Base-by-base conservation (phyloP, 2,797 vertebrate species). In the Psittacula derbiana region DNA sequence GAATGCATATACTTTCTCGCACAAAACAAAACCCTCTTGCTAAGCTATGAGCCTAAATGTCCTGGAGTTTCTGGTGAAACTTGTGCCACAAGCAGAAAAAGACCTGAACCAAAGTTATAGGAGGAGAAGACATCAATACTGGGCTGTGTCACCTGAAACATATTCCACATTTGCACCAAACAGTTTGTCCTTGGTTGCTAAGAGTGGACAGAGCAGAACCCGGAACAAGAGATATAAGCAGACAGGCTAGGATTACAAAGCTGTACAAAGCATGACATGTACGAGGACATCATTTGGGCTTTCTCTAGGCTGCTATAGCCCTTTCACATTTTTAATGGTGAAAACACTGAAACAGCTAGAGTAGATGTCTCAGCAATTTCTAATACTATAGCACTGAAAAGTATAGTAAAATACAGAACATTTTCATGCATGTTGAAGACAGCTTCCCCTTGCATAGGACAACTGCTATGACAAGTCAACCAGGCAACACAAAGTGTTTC, bases 11-110 rank as follows among this genome's bases (percentile, higher is more conserved):
- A 71, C 28, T 80, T 86, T 80, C 64, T 86, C 3, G 1, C 33
- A 78, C 61, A 90, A 91, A 95, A 67, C 67, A 73, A 96, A 91
- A 73, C 33, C 30, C 41, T 91, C 75, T 43, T 53, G 55, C 47
- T 71, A 60, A 44, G 10, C 80, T 50, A 16, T 7, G 52, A 90
- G 79, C 44, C 79, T 49, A 28, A 84, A 88, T 46, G 60, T 61
- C 67, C 60, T 24, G 11, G 44, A 92, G 61, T 43, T 93, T 61
- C 83, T 92, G 57, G 23, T 62, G 44, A 79, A 83, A 53, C 16
- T 80, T 69, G 16, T 86, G 71, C 57, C 57, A 38, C 41, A 50
- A 70, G 44, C 53, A 70, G 40, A 79, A 81, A 81, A 86, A 66
- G 31, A 49, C 36, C 38, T 61, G 24, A 92, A 73, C 24, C 38